Base-by-base conservation (phyloP, 2,888 invertebrate genomes). In the Flabesymbios commensalis region DNA sequence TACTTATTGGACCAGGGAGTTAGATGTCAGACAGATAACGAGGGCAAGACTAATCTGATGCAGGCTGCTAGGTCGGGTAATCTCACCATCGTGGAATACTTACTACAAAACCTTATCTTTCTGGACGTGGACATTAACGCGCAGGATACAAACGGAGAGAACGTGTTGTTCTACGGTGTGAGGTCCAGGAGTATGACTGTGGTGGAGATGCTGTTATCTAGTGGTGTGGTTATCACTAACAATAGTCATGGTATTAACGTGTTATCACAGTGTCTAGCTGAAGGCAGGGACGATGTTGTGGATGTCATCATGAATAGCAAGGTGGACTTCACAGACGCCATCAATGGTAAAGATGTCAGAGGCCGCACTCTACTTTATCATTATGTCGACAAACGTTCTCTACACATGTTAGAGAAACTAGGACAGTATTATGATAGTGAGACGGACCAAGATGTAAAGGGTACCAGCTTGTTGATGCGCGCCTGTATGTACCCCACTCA, bases 141-240 rank as follows among this genome's bases (percentile, higher is more conserved):
- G 10, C 19, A n/a, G 48, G 71, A 72, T 55, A 33, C 22, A 7
- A 41, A 61, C 29, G 71, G 71, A 10, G 70, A 71, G 47, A 72
- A 70, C 45, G 66, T 67, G 14, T 58, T 72, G 14, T 72, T 71
- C 52, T 71, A 71, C 48, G 69, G 66, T 36, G 55, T 60, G 17
- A 54, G 65, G 41, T 64, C 64, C 1, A 41, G 56, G 22, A 39
- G 53, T 17, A 42, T 63, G 28, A 43, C 29, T 26, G 53, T 70
- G n/a, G 55, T 65, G 3, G 39, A 43, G n/a, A 45, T 53, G 22
- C 49, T 68, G 26, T 22, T 68, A 7, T 51, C 59, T 2, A 26
- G 31, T n/a, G 70, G 64, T 24, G 47, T 63, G 5, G 57, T 63
- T 22, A 47, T 64, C 3, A 29, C 45, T 26, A 51, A 41, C 24